Conservation (phyloP, 1,140 invertebrate genomes). For the Formica exsecta region DNA sequence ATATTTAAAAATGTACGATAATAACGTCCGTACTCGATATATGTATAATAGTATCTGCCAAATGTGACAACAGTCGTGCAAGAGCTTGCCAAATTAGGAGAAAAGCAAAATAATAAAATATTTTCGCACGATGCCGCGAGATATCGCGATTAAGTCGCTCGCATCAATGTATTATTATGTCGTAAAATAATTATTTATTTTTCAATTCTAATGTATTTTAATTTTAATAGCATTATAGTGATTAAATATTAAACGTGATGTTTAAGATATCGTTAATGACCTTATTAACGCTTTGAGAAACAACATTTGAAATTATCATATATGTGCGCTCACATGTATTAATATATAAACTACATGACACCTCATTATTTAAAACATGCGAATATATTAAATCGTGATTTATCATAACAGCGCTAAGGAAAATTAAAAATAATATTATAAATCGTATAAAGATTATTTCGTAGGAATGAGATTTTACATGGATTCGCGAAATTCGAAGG, state of each 20-base stretch:
- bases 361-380: background rate
- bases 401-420: background rate
- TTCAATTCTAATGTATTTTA: background rate
- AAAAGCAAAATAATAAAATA: constrained; percentile 5
- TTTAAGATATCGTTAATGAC: background rate
- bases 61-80: background rate
- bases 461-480: background rate
- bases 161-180: background rate
- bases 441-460: background rate
- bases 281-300: background rate
- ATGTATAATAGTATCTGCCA: background rate
- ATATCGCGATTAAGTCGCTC: background rate
- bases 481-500: background rate
- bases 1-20: background rate
- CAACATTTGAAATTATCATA: background rate
- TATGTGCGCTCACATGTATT: background rate
- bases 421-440: background rate
- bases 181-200: background rate
- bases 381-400: background rate
- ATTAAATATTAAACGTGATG: background rate
- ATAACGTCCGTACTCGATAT: background rate
- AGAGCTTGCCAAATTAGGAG: background rate
- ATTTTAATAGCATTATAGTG: constrained; percentile 19
- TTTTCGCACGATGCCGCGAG: background rate
- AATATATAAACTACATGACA: background rate